These are phyloP conservation scores for Diplodus puntazzo DNA, from an alignment of 2,797 vertebrate genomes.

Conservation along the genomic window DNA sequence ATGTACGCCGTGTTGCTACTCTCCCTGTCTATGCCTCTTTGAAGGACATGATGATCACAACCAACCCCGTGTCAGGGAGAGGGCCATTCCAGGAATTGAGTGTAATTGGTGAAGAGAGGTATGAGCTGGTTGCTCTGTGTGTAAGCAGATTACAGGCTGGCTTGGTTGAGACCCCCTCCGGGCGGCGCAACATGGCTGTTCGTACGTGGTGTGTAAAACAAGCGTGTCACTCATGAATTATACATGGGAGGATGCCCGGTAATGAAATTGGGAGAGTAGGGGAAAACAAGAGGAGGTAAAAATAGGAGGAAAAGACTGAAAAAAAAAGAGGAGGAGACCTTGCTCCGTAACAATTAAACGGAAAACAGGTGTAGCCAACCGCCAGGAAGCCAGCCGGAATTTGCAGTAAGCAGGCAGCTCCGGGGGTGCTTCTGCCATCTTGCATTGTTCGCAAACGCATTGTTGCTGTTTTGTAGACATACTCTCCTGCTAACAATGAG, in stretches of 20 bases:
- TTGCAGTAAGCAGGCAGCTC: conserved; percentile 43
- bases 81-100: conserved; percentile 73
- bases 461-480: conserved; percentile 56
- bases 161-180: conserved; percentile 73
- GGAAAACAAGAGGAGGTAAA: conserved; percentile 59
- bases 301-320: conserved; percentile 43
- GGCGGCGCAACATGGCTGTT: conserved; percentile 73
- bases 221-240: conserved; percentile 84
- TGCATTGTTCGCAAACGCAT: conserved; percentile 57
- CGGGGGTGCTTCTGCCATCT: conserved; percentile 43
- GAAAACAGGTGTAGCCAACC: conserved; percentile 66
- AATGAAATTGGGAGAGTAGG: conserved; percentile 74
- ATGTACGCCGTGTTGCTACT: conserved; percentile 44
- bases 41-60: conserved; percentile 76
- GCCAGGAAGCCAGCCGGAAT: conserved; percentile 42
- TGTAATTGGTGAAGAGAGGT: conserved; percentile 77
- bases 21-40: conserved; percentile 58
- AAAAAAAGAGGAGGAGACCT: conserved; percentile 42
- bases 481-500: conserved; percentile 59
- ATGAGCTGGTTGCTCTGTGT: conserved; percentile 75
- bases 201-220: conserved; percentile 82
- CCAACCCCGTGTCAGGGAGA: conserved; percentile 68
- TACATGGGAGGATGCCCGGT: conserved; percentile 76
- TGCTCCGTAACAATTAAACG: conserved; percentile 70
- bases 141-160: conserved; percentile 82